Percentiles rank a stretch among this genome's conserved stretches.
Evolutionary conservation across 53 echinoderm and acorn worm genomes (phyloP).

Genomic region (Apostichopus leukothele): DNA sequence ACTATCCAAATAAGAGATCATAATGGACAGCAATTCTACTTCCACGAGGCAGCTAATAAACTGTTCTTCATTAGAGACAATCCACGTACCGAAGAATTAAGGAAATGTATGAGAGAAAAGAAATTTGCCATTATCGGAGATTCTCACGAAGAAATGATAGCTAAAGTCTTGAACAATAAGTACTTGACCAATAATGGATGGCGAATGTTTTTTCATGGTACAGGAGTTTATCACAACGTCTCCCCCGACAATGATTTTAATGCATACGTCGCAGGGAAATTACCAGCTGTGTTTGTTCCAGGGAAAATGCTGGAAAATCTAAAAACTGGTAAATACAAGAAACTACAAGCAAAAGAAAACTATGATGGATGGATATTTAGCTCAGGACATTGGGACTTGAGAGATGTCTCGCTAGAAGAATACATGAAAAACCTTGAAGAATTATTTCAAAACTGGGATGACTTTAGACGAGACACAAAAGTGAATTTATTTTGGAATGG

Average conservation of each 20-base stretch:
- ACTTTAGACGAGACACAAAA: background rate
- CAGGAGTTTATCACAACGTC: slow-evolving; percentile 9
- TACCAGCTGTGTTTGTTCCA: background rate
- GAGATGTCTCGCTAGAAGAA: slow-evolving; percentile 5
- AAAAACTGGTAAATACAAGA: background rate
- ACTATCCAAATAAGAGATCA: too few species aligned
- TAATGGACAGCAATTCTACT: too few species aligned
- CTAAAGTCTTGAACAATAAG: background rate
- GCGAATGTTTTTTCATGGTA: background rate
- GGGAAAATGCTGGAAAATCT: slow-evolving; percentile 6
- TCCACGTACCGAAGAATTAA: background rate
- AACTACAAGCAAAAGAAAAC: background rate
- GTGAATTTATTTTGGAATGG: slow-evolving; percentile 26
- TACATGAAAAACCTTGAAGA: background rate
- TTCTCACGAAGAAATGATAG: background rate
- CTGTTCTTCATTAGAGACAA: too few species aligned
- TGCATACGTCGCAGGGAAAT: background rate
- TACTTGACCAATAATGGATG: background rate
- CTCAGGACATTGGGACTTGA: slow-evolving; percentile 39
- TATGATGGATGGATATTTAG: slow-evolving; percentile 25
- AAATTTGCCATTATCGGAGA: slow-evolving; percentile 14
- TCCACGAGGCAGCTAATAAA: too few species aligned
- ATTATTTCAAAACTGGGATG: background rate
- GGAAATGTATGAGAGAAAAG: background rate
- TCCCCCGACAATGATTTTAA: slow-evolving; percentile 17